Evolutionary conservation across 1,140 invertebrate genomes (phyloP).

Genomic region (Penaeus vannamei): DNA sequence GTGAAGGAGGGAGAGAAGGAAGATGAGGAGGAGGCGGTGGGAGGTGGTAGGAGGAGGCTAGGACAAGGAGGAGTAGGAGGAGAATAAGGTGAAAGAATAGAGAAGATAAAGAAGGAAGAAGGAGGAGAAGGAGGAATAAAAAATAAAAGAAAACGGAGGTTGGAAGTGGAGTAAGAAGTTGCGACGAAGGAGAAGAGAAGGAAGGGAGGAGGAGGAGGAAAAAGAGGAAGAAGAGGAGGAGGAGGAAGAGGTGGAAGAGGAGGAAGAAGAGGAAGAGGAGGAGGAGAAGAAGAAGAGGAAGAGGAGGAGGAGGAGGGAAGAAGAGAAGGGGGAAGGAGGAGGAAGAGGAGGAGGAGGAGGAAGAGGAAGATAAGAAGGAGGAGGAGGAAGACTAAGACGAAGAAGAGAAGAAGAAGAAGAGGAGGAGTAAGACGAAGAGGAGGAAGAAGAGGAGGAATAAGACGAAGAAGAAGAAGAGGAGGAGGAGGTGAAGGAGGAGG

Average conservation of each 20-base stretch:
- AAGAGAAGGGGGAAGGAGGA: too few relatives aligned
- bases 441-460: too few relatives aligned
- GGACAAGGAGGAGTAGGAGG: neutral
- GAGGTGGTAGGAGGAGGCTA: too few relatives aligned
- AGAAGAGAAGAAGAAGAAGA: fast-evolving
- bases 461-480: too few relatives aligned
- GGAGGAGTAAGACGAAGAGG: too few relatives aligned
- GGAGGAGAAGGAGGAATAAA: neutral
- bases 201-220: neutral
- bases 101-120: neutral
- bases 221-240: neutral
- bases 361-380: too few relatives aligned
- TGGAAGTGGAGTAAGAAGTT: neutral
- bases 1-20: neutral
- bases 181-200: neutral
- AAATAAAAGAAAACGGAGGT: too few relatives aligned
- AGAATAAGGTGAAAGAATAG: neutral
- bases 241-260: neutral
- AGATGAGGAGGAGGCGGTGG: neutral
- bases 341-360: too few relatives aligned
- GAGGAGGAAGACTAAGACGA: too few relatives aligned
- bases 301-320: too few relatives aligned
- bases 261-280: neutral
- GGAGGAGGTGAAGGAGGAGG: too few relatives aligned
- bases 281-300: too few relatives aligned